These are phyloP conservation scores for Hemiscyllium ocellatum DNA, from an alignment of 2,113 vertebrate genomes.

Conservation along the genomic window DNA sequence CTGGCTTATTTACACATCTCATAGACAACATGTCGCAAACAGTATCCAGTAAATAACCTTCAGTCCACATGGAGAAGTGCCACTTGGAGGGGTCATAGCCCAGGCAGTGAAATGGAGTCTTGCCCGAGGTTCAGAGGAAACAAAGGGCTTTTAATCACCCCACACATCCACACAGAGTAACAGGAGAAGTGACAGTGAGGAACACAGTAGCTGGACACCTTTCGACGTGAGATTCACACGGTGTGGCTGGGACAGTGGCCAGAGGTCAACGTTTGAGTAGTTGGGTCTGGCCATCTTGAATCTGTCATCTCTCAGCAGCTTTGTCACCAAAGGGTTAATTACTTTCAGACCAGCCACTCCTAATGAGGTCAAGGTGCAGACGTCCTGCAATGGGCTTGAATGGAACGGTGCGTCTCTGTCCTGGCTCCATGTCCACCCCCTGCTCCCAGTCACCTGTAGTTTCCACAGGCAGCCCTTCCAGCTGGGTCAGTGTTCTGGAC, in stretches of 20 bases:
- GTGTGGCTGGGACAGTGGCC: no score
- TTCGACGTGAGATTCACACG: neutral
- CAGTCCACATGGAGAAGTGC: neutral
- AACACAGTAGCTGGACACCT: neutral
- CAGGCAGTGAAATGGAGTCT: neutral
- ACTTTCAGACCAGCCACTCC: no score
- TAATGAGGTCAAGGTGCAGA: neutral
- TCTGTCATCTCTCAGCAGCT: neutral
- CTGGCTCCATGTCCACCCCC: no score
- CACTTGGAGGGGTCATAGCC: neutral
- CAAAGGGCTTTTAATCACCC: neutral
- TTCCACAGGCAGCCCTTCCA: neutral
- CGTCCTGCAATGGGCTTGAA: neutral
- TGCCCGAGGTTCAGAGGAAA: neutral
- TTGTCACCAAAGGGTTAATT: neutral
- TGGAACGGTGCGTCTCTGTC: no score
- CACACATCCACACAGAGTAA: neutral
- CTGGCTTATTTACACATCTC: neutral
- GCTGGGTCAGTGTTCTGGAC: conserved; percentile 38
- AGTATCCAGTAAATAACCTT: neutral
- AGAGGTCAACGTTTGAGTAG: no score
- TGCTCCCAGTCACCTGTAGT: neutral
- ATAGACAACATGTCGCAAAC: neutral
- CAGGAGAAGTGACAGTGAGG: neutral
- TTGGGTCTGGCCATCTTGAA: neutral